Conservation (phyloP, 2,797 vertebrate species). For the Pangasius mekongensis region DNA sequence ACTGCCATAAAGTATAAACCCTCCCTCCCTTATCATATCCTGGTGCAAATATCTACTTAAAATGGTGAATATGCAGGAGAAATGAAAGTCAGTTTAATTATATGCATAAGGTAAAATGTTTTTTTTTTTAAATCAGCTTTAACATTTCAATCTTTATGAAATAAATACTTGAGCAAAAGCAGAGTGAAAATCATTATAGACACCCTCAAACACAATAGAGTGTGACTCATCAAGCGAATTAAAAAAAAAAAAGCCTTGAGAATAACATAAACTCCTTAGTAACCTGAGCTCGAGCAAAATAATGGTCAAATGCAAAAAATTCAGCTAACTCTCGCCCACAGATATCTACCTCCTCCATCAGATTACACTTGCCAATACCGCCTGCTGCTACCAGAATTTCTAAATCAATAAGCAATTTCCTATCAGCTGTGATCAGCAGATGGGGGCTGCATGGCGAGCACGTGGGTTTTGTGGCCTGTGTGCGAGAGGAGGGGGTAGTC, state of each 20-base stretch:
- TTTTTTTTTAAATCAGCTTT: neutral
- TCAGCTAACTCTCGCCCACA: slow-evolving; percentile 16
- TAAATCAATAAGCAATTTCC: slow-evolving; percentile 52
- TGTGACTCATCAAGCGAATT: slow-evolving; percentile 24
- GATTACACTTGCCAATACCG: slow-evolving; percentile 27
- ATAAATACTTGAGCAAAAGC: neutral
- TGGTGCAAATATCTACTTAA: neutral
- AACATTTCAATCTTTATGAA: neutral
- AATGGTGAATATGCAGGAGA: neutral
- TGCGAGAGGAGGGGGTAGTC: slow-evolving; percentile 3
- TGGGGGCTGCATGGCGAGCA: slow-evolving; percentile 6
- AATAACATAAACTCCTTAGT: slow-evolving; percentile 28
- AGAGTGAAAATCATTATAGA: slow-evolving; percentile 21
- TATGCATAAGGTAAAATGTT: neutral
- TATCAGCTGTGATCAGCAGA: slow-evolving; percentile 48
- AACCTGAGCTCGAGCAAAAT: slow-evolving; percentile 18
- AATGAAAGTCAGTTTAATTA: slow-evolving; percentile 6
- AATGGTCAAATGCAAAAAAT: slow-evolving; percentile 24
- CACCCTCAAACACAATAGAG: neutral
- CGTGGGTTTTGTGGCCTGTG: neutral
- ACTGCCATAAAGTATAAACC: slow-evolving; percentile 21
- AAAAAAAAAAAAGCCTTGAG: slow-evolving; percentile 15
- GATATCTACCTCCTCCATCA: slow-evolving; percentile 25
- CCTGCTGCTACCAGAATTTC: slow-evolving; percentile 17
- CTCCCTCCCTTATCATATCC: neutral